Percentiles rank a stretch among this genome's conserved stretches.
Evolutionary conservation across 2,888 invertebrate species (phyloP).

Genomic region (Eilema caniola): DNA sequence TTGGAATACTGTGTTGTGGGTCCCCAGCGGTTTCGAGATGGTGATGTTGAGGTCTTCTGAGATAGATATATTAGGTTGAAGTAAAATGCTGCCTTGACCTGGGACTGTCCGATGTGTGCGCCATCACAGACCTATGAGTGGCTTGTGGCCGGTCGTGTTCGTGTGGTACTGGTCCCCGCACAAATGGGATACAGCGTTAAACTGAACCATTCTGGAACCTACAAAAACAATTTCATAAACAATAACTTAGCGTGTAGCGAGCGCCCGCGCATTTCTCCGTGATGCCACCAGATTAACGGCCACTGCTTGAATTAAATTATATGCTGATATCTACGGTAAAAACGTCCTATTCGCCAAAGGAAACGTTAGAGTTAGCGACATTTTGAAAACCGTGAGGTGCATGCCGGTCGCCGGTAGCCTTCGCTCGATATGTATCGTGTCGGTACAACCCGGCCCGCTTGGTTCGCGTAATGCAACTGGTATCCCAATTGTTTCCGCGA

Average conservation of each 20-base stretch:
- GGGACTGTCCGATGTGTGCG: no score
- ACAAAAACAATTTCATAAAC: slow-evolving; percentile 61
- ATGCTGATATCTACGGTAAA: slow-evolving; percentile 33
- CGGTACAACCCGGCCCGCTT: slow-evolving; percentile 46
- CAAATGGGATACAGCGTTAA: slow-evolving; percentile 28
- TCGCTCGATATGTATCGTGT: slow-evolving; percentile 58
- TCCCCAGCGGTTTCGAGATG: no score
- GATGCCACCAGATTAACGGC: slow-evolving; percentile 63
- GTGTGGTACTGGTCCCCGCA: background rate
- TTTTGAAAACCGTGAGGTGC: slow-evolving; percentile 17
- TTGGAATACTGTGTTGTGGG: no score
- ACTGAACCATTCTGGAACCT: slow-evolving; percentile 46
- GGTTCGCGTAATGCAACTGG: slow-evolving; percentile 31
- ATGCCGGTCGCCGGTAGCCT: slow-evolving; percentile 48
- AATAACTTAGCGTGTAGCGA: slow-evolving; percentile 51
- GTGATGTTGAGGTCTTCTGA: no score
- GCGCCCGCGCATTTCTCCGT: slow-evolving; percentile 52
- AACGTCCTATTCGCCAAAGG: slow-evolving; percentile 32
- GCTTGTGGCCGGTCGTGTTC: background rate
- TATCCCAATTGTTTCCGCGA: slow-evolving; percentile 39
- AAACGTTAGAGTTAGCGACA: slow-evolving; percentile 18
- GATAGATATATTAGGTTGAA: no score
- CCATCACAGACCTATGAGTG: background rate
- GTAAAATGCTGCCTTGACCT: background rate
- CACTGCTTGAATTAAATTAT: slow-evolving; percentile 59